Percentiles rank a stretch among this genome's conserved stretches.
Evolutionary conservation across 2,797 vertebrate genomes (phyloP).

Genomic region (Pterois miles): DNA sequence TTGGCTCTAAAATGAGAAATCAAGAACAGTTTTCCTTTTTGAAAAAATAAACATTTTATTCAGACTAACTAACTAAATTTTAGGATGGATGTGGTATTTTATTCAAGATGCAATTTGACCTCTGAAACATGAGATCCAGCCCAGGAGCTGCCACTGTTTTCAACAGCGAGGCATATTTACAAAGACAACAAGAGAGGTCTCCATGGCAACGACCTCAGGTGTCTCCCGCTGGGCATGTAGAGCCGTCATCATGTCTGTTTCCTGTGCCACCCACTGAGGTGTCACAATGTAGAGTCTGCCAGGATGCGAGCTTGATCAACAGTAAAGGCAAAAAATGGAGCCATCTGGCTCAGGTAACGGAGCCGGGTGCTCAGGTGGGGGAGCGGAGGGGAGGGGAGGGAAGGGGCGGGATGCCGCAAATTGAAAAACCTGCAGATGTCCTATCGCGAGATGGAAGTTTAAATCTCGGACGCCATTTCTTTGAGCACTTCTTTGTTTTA

Average conservation of each 20-base stretch:
- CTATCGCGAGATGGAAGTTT: constrained; percentile 9
- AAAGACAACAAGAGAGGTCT: constrained; percentile 47
- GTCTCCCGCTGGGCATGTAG: constrained; percentile 70
- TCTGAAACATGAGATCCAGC: not conserved
- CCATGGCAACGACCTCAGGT: constrained; percentile 69
- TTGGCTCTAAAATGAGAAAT: not conserved
- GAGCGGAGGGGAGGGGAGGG: not conserved
- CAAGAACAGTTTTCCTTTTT: not conserved
- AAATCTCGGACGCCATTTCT: not conserved
- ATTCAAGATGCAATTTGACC: not conserved
- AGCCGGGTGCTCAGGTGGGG: constrained; percentile 19
- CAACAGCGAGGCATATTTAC: constrained; percentile 33
- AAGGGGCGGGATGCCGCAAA: not conserved
- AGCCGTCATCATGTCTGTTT: constrained; percentile 65
- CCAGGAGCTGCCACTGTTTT: constrained; percentile 26
- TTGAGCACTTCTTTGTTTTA: constrained; percentile 14
- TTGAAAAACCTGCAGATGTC: not conserved
- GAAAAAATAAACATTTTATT: not conserved
- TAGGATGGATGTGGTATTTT: not conserved
- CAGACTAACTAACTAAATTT: not conserved
- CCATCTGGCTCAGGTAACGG: constrained; percentile 71
- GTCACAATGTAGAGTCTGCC: constrained; percentile 60
- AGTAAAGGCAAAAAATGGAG: constrained; percentile 38
- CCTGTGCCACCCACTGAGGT: constrained; percentile 74
- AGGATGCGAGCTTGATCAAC: constrained; percentile 59